These are phyloP conservation scores for Rotaria sp. DNA, from an alignment of 2,888 invertebrate species.

Conservation along the genomic window DNA sequence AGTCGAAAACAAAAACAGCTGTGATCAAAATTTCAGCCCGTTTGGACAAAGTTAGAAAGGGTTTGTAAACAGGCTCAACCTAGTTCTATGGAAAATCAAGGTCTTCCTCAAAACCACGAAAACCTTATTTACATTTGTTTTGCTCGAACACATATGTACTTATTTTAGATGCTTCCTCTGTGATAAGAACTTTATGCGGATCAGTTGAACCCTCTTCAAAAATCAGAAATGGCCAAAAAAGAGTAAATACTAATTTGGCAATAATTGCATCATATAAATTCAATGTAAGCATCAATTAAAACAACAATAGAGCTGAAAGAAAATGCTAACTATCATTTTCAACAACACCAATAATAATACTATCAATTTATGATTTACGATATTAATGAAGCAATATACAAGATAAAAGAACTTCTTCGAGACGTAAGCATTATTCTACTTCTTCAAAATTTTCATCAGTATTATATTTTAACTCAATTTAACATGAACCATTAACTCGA, in stretches of 20 bases:
- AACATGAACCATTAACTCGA: conserved; percentile 37
- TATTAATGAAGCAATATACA: conserved; percentile 40
- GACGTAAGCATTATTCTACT: conserved; percentile 32
- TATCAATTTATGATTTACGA: conserved; percentile 40
- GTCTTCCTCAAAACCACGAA: no score
- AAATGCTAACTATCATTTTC: conserved; percentile 35
- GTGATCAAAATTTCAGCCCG: no score
- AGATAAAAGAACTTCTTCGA: conserved; percentile 38
- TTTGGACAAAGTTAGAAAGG: no score
- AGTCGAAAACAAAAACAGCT: no score
- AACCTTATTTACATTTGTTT: no score
- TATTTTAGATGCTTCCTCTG: no score
- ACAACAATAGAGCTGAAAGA: conserved; percentile 34
- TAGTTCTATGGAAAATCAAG: no score
- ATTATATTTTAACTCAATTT: conserved; percentile 37
- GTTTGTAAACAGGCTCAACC: no score
- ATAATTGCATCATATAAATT: conserved; percentile 39
- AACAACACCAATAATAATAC: conserved; percentile 34
- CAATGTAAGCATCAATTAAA: conserved; percentile 37
- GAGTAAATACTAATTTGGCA: not conserved
- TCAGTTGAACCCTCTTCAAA: no score
- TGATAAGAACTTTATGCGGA: no score
- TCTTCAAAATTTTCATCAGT: conserved; percentile 32
- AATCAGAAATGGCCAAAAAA: no score
- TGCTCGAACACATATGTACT: no score